These are phyloP conservation scores for Drosophila merina DNA, from an alignment of 2,888 invertebrate genomes.

Conservation along the genomic window DNA sequence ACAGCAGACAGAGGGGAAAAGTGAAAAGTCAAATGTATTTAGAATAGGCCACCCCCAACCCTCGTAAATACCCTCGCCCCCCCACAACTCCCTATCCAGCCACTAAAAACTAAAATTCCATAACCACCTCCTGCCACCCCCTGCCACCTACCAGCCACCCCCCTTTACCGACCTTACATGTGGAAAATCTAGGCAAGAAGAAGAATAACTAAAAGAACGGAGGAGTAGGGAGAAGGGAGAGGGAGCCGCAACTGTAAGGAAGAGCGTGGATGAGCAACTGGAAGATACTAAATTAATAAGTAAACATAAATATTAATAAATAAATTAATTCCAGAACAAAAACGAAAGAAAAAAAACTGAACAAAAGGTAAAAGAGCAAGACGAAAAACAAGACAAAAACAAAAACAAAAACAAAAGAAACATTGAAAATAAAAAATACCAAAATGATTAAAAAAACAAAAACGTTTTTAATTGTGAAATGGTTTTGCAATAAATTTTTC, in stretches of 20 bases:
- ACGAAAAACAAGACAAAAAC: conserved; percentile 40
- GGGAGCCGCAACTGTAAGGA: conserved; percentile 15
- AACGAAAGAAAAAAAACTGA: conserved; percentile 31
- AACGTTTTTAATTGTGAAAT: background rate
- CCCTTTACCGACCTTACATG: background rate
- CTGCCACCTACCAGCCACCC: too few relatives aligned
- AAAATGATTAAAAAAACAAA: conserved; percentile 61
- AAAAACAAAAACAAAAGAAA: conserved; percentile 63
- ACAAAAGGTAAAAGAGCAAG: conserved; percentile 55
- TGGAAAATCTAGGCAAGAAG: background rate
- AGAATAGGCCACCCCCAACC: conserved; percentile 14
- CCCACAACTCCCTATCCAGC: conserved; percentile 5
- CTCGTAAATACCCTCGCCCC: background rate
- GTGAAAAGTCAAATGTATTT: conserved; percentile 38
- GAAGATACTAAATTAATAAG: conserved; percentile 70
- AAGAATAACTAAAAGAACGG: conserved; percentile 3
- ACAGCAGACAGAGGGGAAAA: conserved; percentile 22
- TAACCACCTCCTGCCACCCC: background rate
- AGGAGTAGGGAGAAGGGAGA: background rate
- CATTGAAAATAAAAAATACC: conserved; percentile 74
- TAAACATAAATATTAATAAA: conserved; percentile 65
- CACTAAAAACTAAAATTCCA: conserved; percentile 9
- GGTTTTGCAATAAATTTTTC: background rate
- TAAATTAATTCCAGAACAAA: conserved; percentile 65
- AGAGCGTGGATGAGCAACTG: conserved; percentile 19